Conservation (phyloP, 2,113 vertebrate species). For the Macaca mulatta region DNA sequence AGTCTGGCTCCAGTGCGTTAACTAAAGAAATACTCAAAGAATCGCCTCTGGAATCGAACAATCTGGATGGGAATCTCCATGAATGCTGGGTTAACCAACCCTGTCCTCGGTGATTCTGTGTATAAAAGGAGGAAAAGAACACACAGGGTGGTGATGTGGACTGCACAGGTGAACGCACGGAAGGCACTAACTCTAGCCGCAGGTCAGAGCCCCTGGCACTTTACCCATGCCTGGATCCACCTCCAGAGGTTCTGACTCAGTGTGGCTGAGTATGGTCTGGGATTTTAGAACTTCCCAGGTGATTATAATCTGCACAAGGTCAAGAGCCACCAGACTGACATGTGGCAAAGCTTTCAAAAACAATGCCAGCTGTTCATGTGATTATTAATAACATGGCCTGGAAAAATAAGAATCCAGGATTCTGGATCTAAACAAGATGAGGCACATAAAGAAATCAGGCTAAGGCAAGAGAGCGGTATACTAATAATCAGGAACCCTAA, state of each 20-base stretch:
- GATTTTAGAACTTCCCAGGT: background rate
- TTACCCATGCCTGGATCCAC: background rate
- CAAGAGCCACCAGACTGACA: background rate
- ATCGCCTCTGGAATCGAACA: background rate
- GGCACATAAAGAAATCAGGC: background rate
- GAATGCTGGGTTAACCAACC: background rate
- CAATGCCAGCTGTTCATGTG: background rate
- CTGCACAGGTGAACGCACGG: background rate
- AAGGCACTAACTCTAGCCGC: background rate
- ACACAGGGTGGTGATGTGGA: background rate
- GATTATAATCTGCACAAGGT: background rate
- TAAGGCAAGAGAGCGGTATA: background rate
- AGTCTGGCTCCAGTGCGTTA: background rate
- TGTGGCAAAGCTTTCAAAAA: background rate
- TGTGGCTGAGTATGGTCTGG: background rate
- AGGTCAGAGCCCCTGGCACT: too few species aligned
- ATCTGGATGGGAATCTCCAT: background rate
- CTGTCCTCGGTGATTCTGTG: background rate
- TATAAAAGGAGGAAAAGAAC: background rate
- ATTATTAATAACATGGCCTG: background rate
- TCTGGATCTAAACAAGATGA: background rate
- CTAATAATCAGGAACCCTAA: background rate
- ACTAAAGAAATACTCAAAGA: background rate
- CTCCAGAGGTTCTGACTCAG: background rate
- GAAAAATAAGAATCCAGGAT: background rate